phyloP scores from a whole-genome alignment of 1,140 invertebrate genomes.

The Drosophila takahashii region DNA sequence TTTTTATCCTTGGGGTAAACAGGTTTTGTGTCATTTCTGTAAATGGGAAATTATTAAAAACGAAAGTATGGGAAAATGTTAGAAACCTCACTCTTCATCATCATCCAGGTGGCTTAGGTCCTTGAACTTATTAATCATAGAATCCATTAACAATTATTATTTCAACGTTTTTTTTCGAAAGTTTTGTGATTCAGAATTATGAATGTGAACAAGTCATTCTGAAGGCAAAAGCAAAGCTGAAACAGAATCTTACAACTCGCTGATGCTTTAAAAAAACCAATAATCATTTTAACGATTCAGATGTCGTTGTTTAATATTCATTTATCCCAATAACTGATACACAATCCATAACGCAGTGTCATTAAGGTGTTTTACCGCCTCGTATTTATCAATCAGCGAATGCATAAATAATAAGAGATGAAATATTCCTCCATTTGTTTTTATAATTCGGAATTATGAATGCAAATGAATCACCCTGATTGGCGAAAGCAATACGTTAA shows the following conservation, averaged over 20 bases:
- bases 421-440: constrained; percentile 3
- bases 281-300: neutral
- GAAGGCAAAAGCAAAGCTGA: constrained; percentile 16
- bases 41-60: neutral
- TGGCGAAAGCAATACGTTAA: constrained; percentile 29
- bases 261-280: too few species aligned
- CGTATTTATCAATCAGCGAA: constrained; percentile 4
- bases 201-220: neutral
- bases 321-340: neutral
- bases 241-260: neutral
- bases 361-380: neutral
- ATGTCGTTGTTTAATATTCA: neutral
- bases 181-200: neutral
- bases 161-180: neutral
- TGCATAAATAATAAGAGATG: constrained; percentile 9
- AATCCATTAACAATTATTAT: constrained; percentile 1
- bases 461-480: constrained; percentile 33
- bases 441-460: constrained; percentile 20
- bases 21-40: neutral
- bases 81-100: neutral
- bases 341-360: neutral
- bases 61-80: neutral
- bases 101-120: neutral
- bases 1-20: neutral
- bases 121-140: too few species aligned